These are phyloP conservation scores for Hemicordylus capensis DNA, from an alignment of 2,113 vertebrate genomes.

Conservation along the genomic window DNA sequence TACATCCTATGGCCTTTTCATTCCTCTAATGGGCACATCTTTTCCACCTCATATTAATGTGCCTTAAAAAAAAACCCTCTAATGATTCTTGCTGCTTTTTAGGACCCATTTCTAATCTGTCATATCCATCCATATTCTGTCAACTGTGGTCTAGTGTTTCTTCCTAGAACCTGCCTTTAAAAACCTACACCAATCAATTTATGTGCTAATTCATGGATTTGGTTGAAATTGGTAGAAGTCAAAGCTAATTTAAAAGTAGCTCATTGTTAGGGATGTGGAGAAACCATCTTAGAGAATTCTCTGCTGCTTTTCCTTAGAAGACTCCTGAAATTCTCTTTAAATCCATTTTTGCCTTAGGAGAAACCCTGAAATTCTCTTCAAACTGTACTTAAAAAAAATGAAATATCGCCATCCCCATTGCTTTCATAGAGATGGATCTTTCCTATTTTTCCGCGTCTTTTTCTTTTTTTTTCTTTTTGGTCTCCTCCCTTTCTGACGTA, in stretches of 20 bases:
- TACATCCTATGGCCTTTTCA: slow-evolving; percentile 17
- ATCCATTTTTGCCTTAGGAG: too few relatives aligned
- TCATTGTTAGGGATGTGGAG: too few relatives aligned
- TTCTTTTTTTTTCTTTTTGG: slow-evolving; percentile 28
- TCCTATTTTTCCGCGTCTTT: slow-evolving; percentile 39
- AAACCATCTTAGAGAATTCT: too few relatives aligned
- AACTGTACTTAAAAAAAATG: too few relatives aligned
- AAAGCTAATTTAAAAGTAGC: slow-evolving; percentile 57
- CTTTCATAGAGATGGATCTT: slow-evolving; percentile 39
- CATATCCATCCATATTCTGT: not conserved
- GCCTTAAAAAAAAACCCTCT: not conserved
- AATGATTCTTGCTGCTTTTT: slow-evolving; percentile 35
- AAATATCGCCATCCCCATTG: too few relatives aligned
- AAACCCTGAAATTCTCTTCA: too few relatives aligned
- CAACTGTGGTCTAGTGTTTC: slow-evolving; percentile 17
- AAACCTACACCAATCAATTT: slow-evolving; percentile 13
- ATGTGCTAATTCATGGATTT: slow-evolving; percentile 42
- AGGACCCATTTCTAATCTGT: slow-evolving; percentile 13
- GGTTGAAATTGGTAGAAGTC: slow-evolving; percentile 38
- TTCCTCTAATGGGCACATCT: not conserved
- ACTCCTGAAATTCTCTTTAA: too few relatives aligned
- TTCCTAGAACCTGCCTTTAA: slow-evolving; percentile 40
- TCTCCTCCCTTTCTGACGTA: slow-evolving; percentile 46
- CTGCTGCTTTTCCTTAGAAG: too few relatives aligned
- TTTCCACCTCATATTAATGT: not conserved